Conservation (phyloP, 2,797 vertebrate species). For the Apogon hyalosoma region DNA sequence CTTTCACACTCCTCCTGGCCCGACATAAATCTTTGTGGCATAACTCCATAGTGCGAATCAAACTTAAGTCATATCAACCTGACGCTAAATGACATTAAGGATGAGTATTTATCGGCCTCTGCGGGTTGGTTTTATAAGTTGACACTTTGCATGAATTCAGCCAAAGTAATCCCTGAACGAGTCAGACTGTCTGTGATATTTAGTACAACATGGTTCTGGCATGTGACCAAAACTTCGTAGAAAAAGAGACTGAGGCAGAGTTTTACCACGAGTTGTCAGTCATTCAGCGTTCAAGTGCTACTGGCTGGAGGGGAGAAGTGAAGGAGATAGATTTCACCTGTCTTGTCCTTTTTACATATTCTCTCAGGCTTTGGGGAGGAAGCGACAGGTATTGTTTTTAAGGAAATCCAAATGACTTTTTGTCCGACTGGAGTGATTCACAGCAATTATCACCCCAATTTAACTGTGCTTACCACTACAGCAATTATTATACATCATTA, state of each 20-base stretch:
- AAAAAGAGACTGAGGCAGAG: conserved; percentile 24
- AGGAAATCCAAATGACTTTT: conserved; percentile 25
- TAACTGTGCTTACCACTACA: conserved; percentile 18
- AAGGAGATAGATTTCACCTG: conserved; percentile 9
- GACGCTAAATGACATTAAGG: conserved; percentile 45
- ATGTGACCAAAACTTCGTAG: conserved; percentile 25
- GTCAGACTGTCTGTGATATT: conserved; percentile 37
- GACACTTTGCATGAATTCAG: conserved; percentile 49
- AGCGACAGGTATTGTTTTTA: conserved; percentile 18
- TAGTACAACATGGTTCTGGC: conserved; percentile 27
- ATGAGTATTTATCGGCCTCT: conserved; percentile 32
- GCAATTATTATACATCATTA: conserved; percentile 62
- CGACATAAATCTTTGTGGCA: conserved; percentile 35
- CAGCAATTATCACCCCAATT: conserved; percentile 24
- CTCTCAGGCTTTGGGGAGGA: conserved; percentile 7
- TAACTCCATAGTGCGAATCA: conserved; percentile 23
- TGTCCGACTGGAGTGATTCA: conserved; percentile 20
- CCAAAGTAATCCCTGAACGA: conserved; percentile 50
- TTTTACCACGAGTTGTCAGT: conserved; percentile 47
- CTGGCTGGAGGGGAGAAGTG: conserved; percentile 4
- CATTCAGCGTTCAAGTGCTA: conserved; percentile 11
- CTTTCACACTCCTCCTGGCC: neutral
- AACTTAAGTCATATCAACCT: conserved; percentile 20
- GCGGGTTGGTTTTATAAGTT: conserved; percentile 41
- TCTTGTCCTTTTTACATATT: conserved; percentile 26